Evolutionary conservation across 92 coral and sea anemone species (phyloP), one percentile per base, ranked within the genome.

Genomic region (Zoanthus solanderi): DNA sequence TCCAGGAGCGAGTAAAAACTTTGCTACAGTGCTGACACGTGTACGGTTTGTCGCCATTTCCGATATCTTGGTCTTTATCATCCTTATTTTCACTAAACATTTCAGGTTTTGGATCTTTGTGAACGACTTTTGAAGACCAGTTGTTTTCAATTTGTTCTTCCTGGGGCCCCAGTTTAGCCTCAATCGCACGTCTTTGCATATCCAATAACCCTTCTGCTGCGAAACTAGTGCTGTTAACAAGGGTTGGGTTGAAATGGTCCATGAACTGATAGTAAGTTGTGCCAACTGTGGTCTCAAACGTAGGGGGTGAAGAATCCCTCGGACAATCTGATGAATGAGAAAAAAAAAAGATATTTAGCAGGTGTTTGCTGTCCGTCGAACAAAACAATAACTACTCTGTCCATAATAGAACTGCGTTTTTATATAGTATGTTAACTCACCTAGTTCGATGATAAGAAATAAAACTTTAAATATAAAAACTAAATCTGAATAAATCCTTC

Each of bases 1-100:
- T 97, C 99, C 99, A 97, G 5, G 99, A 97, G 0, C 99, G 96
- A 10, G 99, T 97, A 84, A 97, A 97, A 23, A 97, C 99, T 60
- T 97, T 97, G 61, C 95, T 97, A 75, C 99, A 97, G 83, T 97
- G 99, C 50, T 94, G 98, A 56, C 99, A 97, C 4, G 96, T 97
- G 95, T 93, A 97, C 3, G 98, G 98, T 46, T 93, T 93, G 9
- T 95, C 98, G 52, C 91, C 90, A 73, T 89, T 96, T 23, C 75
- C 84, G 56, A 84, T 72, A 44, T 95, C 99, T 8, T 91, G 58
- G 44, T 93, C 95, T 83, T 96, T 94, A 18, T 96, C 98, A 18
- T 92, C 98, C 54, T 94, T 93, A 17, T 87, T 89, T 9, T 90
- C 88, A 76, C 91, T 86, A 66, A 90, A 85, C 56, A 94, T 94